Evolutionary conservation across 2,888 invertebrate species (phyloP), one percentile per base, ranked within the genome.

Genomic region (Dasysyrphus albostriatus): DNA sequence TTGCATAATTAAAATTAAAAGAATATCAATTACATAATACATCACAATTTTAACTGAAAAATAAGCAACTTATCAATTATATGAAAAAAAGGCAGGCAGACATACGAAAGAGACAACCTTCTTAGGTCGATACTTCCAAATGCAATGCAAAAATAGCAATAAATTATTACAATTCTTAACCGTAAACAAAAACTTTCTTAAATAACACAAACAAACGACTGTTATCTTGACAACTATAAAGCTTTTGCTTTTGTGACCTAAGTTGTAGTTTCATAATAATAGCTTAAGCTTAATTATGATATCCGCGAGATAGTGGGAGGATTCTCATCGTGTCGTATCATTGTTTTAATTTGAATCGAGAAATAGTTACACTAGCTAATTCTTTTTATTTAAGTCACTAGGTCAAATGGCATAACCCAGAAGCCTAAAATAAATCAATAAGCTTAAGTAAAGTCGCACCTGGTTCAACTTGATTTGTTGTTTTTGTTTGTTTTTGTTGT

Each of bases 21-120:
- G 37, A 63, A 19, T 65, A 47, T 67, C 34, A 67, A 49, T 67
- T 67, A 19, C 67, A 49, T 67, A 67, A 67, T 9, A 49, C 39
- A 32, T 29, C 29, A n/a, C 63, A 63, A n/a, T 47, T 16, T 5
- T 16, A 44, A 32, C 1, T 49, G 7, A 14, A 67, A 37, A 47
- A 59, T 39, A 12, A 39, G 12, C 59, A 59, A 1, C n/a, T 34
- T 6, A 29, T 47, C 47, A 65, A 65, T 47, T 65, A 34, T 44
- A 29, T 61, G 9, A 44, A 61, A 8, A n/a, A 42, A n/a, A 42
- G 42, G 1, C 7, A 29, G 5, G 5, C 24, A 29, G 32, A 7
- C 19, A 8, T 14, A 32, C n/a, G n/a, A 56, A 3, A 34, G 7
- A 47, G 16, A 49, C 12, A 34, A 67, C 34, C 6, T 58, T 58